Evolutionary conservation across 2,888 invertebrate genomes (phyloP), one percentile per base, ranked within the genome.

Genomic region (Cryptus viduatorius): DNA sequence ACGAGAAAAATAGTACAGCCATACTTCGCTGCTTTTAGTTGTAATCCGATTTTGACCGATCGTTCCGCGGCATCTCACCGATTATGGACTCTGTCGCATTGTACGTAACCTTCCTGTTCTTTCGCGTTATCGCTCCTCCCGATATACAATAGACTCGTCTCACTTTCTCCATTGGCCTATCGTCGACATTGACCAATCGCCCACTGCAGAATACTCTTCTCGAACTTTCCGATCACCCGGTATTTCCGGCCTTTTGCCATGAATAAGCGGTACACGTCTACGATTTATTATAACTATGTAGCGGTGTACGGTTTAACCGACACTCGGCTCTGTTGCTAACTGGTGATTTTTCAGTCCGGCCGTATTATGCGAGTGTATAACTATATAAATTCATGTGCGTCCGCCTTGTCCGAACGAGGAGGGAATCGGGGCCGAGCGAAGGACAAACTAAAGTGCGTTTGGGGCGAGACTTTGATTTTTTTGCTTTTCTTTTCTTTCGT

Each of bases 211-310:
- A 56, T 67, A 56, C 19, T 10, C 24, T 83, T 79, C 44, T 46
- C 65, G 77, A 84, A 85, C 86, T 86, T 86, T 86, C 85, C 69
- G 88, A 86, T 90, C 92, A 92, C 92, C 91, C 92, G 92, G 90
- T 92, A 92, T 90, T 90, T 91, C 89, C 91, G 90, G 90, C 89
- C 89, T 85, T 86, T 79, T 77, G 50, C 76, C 73, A 37, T 67
- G 71, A 42, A 46, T 24, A 48, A 1, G 24, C 24, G 2, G 24
- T 48, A 48, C 10, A 19, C 8, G 12, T 1, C 59, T 12, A 14
- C 14, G 14, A 29, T 1, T 14, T 10, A 10, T 14, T 1, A 59
- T 72, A 42, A 24, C 56, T 53, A 72, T 48, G 73, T 68, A 68
- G 42, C 29, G 68, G 10, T 16, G 19, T 75, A 82, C 64, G 44